Conservation (phyloP, 1,140 invertebrate genomes). For the Panagrolaimus sp. region DNA sequence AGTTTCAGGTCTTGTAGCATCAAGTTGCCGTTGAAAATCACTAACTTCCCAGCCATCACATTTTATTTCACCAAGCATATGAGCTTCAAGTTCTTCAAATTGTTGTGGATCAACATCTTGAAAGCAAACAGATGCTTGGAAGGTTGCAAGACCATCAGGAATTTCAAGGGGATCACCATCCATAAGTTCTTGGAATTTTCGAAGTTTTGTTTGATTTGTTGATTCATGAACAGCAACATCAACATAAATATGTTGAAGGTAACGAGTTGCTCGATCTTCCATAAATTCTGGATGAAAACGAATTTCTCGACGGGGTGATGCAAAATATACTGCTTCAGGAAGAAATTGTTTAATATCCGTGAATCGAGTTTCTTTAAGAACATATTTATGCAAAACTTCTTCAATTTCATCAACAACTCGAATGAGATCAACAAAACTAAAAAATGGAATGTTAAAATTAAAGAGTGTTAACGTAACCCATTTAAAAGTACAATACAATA, state of each 20-base stretch:
- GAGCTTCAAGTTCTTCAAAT: constrained; percentile 9
- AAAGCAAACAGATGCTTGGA: constrained; percentile 1
- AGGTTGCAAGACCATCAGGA: not conserved
- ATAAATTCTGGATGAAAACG: not conserved
- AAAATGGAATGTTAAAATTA: not conserved
- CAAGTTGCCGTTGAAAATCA: not conserved
- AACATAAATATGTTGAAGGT: constrained; percentile 3
- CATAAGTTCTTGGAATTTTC: not conserved
- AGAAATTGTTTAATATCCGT: not conserved
- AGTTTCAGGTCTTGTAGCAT: not conserved
- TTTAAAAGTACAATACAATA: no score
- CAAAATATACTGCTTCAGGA: not conserved
- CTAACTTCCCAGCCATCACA: not conserved
- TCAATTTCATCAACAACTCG: constrained; percentile 12
- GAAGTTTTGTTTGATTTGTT: not conserved
- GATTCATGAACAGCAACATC: not conserved
- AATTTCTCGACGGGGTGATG: constrained; percentile 9
- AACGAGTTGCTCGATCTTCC: not conserved
- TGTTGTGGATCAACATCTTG: constrained; percentile 10
- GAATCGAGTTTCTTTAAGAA: constrained; percentile 1
- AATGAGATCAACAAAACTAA: constrained; percentile 5
- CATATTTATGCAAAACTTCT: not conserved
- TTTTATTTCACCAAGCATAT: constrained; percentile 14
- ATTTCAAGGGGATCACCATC: not conserved
- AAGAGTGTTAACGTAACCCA: not conserved